Percentiles rank a stretch among this genome's conserved stretches.
Conservation (phyloP, 2,113 vertebrate species). For the Toxotes chatareus region DNA sequence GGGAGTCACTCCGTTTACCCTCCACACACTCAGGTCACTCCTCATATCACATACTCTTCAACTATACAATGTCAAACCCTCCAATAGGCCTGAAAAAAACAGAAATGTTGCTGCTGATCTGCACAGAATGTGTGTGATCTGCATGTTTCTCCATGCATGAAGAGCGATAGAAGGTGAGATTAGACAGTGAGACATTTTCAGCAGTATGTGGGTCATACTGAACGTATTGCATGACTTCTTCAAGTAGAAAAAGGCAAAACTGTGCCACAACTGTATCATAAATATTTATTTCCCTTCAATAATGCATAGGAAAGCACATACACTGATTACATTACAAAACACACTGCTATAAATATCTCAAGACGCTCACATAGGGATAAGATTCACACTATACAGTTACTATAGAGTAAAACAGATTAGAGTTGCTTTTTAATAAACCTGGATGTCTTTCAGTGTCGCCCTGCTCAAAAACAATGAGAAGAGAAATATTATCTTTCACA, state of each 20-base stretch:
- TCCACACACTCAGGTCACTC: constrained; percentile 72
- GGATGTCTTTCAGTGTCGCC: neutral
- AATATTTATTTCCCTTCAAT: constrained; percentile 60
- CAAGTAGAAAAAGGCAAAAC: constrained; percentile 40
- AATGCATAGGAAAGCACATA: constrained; percentile 51
- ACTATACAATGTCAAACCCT: constrained; percentile 71
- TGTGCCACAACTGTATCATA: constrained; percentile 48
- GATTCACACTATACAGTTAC: neutral
- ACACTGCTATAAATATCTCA: constrained; percentile 29
- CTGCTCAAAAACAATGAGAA: neutral
- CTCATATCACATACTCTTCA: constrained; percentile 66
- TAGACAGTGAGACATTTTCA: constrained; percentile 2
- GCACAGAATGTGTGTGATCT: constrained; percentile 12
- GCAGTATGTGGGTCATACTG: constrained; percentile 28
- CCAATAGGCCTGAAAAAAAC: constrained; percentile 2
- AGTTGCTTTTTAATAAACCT: neutral
- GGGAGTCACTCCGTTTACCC: constrained; percentile 78
- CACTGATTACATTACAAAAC: constrained; percentile 55
- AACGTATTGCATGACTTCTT: constrained; percentile 25
- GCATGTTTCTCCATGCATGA: constrained; percentile 2
- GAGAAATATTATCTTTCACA: neutral
- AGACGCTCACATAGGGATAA: neutral
- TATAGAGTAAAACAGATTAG: neutral
- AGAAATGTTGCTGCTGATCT: constrained; percentile 10
- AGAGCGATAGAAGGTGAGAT: constrained; percentile 24